These are phyloP conservation scores for Drosophila novamexicana DNA, from an alignment of 1,140 invertebrate species.

Conservation along the genomic window DNA sequence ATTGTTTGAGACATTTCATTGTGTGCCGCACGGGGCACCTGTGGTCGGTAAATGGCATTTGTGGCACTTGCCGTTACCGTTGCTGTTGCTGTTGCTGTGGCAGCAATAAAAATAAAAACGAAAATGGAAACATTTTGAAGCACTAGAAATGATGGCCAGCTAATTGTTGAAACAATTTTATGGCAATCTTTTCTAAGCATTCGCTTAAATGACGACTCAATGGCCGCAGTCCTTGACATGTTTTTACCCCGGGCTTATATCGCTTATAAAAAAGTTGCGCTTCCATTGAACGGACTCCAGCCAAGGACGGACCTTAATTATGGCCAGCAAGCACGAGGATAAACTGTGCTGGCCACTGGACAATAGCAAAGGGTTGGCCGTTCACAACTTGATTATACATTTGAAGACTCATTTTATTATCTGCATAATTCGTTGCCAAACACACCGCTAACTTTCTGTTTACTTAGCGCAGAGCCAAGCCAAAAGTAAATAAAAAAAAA, in stretches of 20 bases:
- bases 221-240: conserved; percentile 61
- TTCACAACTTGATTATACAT: conserved; percentile 76
- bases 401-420: conserved; percentile 81
- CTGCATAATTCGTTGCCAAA: conserved; percentile 77
- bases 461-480: conserved; percentile 46
- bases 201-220: conserved; percentile 25
- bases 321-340: conserved; percentile 32
- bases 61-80: conserved; percentile 1
- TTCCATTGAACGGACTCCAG: conserved; percentile 42
- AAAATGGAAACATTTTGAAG: conserved; percentile 22
- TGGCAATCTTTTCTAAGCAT: conserved; percentile 3
- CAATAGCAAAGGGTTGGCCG: conserved; percentile 18
- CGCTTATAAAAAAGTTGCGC: conserved; percentile 48
- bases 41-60: conserved; percentile 23
- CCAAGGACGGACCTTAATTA: conserved; percentile 72
- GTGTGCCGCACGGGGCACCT: conserved; percentile 39
- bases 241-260: conserved; percentile 38
- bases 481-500: background rate
- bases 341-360: conserved; percentile 13
- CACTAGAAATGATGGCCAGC: conserved; percentile 34
- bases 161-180: conserved; percentile 35
- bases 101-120: conserved; percentile 28
- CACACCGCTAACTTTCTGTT: conserved; percentile 69
- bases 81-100: background rate
- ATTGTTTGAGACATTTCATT: conserved; percentile 57